Conservation (phyloP, 2,888 invertebrate genomes). For the Achlya flavicornis region DNA sequence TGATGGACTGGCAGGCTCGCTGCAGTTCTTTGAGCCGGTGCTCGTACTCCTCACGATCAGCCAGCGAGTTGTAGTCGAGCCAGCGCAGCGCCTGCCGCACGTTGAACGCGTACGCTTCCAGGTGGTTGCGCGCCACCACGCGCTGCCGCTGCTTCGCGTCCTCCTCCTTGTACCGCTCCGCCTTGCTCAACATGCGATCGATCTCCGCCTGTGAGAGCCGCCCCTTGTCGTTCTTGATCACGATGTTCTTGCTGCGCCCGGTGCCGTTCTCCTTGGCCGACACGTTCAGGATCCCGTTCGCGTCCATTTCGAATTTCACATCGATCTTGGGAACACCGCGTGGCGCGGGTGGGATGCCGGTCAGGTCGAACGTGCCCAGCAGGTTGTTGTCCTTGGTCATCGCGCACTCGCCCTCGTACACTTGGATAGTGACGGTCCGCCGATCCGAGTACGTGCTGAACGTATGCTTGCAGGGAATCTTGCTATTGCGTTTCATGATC, state of each 20-base stretch:
- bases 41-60: slow-evolving; percentile 86
- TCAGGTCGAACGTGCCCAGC: slow-evolving; percentile 86
- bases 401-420: slow-evolving; percentile 90
- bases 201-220: slow-evolving; percentile 92
- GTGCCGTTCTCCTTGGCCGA: slow-evolving; percentile 88
- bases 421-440: slow-evolving; percentile 88
- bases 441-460: slow-evolving; percentile 92
- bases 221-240: slow-evolving; percentile 93
- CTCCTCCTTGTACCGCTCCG: slow-evolving; percentile 88
- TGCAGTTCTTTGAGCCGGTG: slow-evolving; percentile 85
- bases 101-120: slow-evolving; percentile 89
- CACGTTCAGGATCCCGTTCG: slow-evolving; percentile 92
- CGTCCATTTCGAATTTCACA: slow-evolving; percentile 90
- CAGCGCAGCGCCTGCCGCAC: slow-evolving; percentile 88
- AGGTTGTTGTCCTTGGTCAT: slow-evolving; percentile 92
- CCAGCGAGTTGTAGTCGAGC: slow-evolving; percentile 87
- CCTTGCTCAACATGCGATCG: slow-evolving; percentile 90
- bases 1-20: slow-evolving; percentile 82
- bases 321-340: slow-evolving; percentile 87
- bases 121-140: slow-evolving; percentile 87
- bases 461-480: slow-evolving; percentile 90
- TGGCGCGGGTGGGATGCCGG: slow-evolving; percentile 88
- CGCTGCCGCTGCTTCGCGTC: slow-evolving; percentile 88
- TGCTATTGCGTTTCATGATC: slow-evolving; percentile 88
- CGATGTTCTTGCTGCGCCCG: slow-evolving; percentile 89